phyloP scores from a whole-genome alignment of 2,888 invertebrate genomes.

The Melipona bicolor region DNA sequence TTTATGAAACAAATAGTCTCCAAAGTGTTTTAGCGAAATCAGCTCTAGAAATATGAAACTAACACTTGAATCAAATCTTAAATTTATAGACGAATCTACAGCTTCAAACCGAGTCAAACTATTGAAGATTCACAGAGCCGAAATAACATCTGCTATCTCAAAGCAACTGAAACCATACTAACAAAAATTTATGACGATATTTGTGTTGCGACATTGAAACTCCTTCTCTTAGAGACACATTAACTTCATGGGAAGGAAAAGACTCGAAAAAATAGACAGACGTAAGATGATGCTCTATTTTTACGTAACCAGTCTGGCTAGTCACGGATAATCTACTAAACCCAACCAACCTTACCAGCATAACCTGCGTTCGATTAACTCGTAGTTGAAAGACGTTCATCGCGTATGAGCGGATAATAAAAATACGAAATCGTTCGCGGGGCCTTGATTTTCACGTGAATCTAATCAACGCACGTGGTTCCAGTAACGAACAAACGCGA shows the following conservation, averaged over 20 bases:
- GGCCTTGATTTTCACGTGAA: conserved; percentile 27
- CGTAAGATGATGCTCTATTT: conserved; percentile 1
- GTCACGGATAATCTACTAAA: background rate
- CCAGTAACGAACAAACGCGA: conserved; percentile 5
- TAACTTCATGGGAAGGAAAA: background rate
- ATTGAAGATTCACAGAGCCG: background rate
- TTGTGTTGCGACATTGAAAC: background rate
- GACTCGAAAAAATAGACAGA: background rate
- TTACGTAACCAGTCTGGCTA: background rate
- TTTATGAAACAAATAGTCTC: too few species aligned
- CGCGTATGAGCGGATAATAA: background rate
- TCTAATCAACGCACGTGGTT: conserved; percentile 36
- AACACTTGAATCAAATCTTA: too few species aligned
- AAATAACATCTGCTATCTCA: background rate
- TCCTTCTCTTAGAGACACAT: background rate
- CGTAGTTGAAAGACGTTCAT: background rate
- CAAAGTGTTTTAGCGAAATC: too few species aligned
- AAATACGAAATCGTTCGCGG: conserved; percentile 21
- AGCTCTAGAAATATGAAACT: too few species aligned
- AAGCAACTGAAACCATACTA: background rate
- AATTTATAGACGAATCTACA: too few species aligned
- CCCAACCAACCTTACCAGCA: background rate
- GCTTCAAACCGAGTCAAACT: too few species aligned
- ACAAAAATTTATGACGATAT: background rate
- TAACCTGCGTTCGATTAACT: background rate